Percentiles rank a stretch among this genome's conserved stretches.
phyloP scores from a whole-genome alignment of 2,797 vertebrate genomes.

The Poecile montanus region DNA sequence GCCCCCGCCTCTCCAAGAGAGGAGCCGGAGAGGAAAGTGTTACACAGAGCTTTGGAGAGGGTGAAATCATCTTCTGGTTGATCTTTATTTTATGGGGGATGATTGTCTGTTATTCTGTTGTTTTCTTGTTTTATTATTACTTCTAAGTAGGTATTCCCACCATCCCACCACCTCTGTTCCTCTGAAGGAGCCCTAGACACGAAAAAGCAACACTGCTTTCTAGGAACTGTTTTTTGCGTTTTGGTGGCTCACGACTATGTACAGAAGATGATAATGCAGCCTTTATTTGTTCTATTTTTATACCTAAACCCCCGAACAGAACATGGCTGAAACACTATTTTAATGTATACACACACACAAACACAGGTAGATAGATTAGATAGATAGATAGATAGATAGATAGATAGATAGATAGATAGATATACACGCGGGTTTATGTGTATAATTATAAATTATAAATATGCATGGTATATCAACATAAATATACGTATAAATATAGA shows the following conservation, averaged over 20 bases:
- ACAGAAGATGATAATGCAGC: rapidly evolving
- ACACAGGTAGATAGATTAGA: no score
- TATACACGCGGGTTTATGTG: background rate
- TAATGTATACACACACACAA: background rate
- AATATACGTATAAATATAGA: no score
- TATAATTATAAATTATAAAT: background rate
- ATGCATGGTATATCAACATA: no score
- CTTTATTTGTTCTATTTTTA: background rate
- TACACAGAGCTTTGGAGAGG: background rate
- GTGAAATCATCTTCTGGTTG: background rate
- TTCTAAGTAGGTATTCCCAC: background rate
- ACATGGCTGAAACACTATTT: background rate
- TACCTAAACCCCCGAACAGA: background rate
- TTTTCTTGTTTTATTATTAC: background rate
- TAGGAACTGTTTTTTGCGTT: background rate
- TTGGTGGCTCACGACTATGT: background rate
- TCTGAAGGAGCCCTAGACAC: background rate
- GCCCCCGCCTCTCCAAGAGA: no score
- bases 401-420: no score
- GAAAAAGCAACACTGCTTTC: background rate
- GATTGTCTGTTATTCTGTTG: background rate
- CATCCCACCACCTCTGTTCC: background rate
- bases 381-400: no score
- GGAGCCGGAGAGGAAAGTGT: background rate
- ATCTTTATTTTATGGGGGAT: background rate